A percentile compares a stretch with the other conserved stretches of the same genome.
Conservation (phyloP, 1,140 invertebrate genomes). For the Neomicropteryx cornuta region DNA sequence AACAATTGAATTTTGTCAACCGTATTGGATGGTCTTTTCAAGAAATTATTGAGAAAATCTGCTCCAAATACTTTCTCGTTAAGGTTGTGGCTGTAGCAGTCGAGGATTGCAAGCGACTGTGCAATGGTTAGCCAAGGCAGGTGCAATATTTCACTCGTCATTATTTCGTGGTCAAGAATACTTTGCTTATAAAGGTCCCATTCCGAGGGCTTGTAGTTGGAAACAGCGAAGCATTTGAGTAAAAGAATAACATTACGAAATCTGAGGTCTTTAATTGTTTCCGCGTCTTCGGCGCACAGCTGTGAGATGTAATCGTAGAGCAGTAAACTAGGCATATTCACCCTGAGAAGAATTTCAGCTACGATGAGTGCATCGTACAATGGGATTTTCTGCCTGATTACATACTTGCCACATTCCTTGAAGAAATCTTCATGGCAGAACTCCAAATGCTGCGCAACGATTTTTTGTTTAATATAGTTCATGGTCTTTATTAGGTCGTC, state of each 20-base stretch:
- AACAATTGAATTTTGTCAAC: conserved; percentile 39
- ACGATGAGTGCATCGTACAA: conserved; percentile 37
- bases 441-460: conserved; percentile 28
- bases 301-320: conserved; percentile 36
- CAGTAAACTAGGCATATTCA: background rate
- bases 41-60: conserved; percentile 28
- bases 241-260: conserved; percentile 32
- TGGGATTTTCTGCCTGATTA: conserved; percentile 36
- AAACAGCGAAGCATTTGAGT: conserved; percentile 37
- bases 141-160: conserved; percentile 21
- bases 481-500: conserved; percentile 35
- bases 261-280: conserved; percentile 20
- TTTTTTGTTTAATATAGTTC: conserved; percentile 28
- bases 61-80: conserved; percentile 37
- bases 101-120: conserved; percentile 39
- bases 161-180: conserved; percentile 27
- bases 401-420: conserved; percentile 33
- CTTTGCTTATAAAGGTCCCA: conserved; percentile 37
- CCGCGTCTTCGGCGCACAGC: conserved; percentile 27
- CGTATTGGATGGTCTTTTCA: conserved; percentile 26
- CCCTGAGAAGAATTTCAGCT: conserved; percentile 33
- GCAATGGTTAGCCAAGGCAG: conserved; percentile 37
- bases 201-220: conserved; percentile 44
- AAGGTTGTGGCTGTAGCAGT: conserved; percentile 40
- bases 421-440: conserved; percentile 48